Evolutionary conservation across 2,888 invertebrate species (phyloP), one percentile per base, ranked within the genome.

Genomic region (Perdita meconis): DNA sequence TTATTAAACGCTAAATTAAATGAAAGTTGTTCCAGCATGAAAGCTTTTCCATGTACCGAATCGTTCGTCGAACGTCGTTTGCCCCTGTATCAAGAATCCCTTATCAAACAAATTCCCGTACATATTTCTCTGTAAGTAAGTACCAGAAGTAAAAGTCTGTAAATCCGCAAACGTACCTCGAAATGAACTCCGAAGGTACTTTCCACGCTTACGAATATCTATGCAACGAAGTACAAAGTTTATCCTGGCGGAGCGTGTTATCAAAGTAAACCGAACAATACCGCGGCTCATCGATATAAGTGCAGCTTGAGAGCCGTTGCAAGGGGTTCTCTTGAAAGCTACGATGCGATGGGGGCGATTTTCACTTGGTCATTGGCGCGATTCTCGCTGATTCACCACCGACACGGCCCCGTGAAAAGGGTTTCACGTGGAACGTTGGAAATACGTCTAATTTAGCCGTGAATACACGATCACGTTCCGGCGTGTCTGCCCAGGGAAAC

Each of bases 361-460:
- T 38, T 16, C 36, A 26, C n/a, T 36, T 26, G 53, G 40, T 8
- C 53, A 4, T 8, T 16, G 24, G 36, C 0, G 50, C 38, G n/a
- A 34, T 53, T 30, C 42, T 2, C 3, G 38, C 19, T 16, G 53
- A 47, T 47, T 38, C 44, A 26, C 19, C 30, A 22, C 4, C 26
- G 16, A 1, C 26, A 5, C 47, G 1, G 22, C n/a, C n/a, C n/a
- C n/a, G n/a, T n/a, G n/a, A 34, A 30, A 30, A 40, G 10, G 19
- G 36, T 10, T n/a, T 24, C 19, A 13, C 36, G 4, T 10, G 34
- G 51, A 12, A 40, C n/a, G 22, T 13, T 10, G 55, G 30, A 47
- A 30, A 36, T 61, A 61, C 42, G 50, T 78, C 56, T 78, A 76
- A 78, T 78, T 78, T 76, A 24, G 13, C 56, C 36, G 56, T 40